Conservation (phyloP, 2,797 vertebrate species). For the Propithecus deckenii region DNA sequence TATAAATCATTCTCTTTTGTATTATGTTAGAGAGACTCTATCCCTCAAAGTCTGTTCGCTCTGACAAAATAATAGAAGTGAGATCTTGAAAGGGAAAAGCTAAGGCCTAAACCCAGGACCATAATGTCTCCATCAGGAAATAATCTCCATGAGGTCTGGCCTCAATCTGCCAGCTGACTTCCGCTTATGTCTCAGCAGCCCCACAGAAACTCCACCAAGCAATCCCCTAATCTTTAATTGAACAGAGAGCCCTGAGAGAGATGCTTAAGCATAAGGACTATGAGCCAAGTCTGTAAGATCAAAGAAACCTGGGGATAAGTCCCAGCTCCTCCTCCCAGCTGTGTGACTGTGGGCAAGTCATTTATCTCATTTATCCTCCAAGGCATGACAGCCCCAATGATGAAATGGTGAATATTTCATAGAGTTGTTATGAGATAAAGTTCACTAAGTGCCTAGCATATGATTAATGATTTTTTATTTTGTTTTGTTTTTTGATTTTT, state of each 20-base stretch:
- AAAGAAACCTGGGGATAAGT: background rate
- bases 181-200: background rate
- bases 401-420: background rate
- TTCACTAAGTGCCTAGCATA: background rate
- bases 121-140: constrained; percentile 18
- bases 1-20: constrained; percentile 74
- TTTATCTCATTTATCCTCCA: background rate
- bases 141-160: background rate
- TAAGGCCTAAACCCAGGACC: background rate
- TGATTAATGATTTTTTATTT: background rate
- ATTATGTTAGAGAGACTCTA: constrained; percentile 61
- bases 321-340: background rate
- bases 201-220: constrained; percentile 18
- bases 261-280: background rate
- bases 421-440: background rate
- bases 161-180: constrained; percentile 18
- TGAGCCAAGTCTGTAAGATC: constrained; percentile 14
- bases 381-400: background rate
- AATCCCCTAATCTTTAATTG: constrained; percentile 3
- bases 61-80: constrained; percentile 61
- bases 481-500: background rate
- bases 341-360: background rate
- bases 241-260: constrained; percentile 34
- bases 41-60: constrained; percentile 44
- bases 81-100: constrained; percentile 50